Base-by-base conservation (phyloP, 2,113 vertebrate genomes). In the Ellobius talpinus region DNA sequence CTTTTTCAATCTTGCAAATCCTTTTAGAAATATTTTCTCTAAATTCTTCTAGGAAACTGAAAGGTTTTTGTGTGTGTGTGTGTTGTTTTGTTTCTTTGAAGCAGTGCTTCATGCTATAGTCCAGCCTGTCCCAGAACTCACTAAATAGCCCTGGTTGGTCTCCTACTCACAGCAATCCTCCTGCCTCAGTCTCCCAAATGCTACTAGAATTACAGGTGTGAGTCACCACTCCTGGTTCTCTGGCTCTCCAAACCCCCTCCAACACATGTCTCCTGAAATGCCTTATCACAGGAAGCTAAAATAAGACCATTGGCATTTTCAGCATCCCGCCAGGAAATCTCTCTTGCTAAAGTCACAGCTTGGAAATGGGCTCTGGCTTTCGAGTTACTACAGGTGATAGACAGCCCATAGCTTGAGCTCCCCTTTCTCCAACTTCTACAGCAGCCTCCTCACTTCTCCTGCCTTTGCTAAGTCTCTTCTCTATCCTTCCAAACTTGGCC, bases 281-380 rank as follows among this genome's bases (percentile, higher is more conserved):
- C 84, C 72, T 96, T 97, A 95, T 88, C 92, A 89, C 91, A 95
- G 87, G 76, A 45, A 91, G 90, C 92, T 96, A 97, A 97, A 97
- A 97, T 94, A 97, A 95, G 90, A 85, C 89, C 85, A 91, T 70
- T 91, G 95, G 76, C 93, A 96, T 93, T 96, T 97, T 92, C 95
- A 97, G 68, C 73, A 72, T 87, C 90, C 94, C 90, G 58, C 97
- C 96, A 95, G 89, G 87, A 97, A 97, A 96, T 94, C 95, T 91
- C 90, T 93, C 78, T 85, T 96, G 90, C 96, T 97, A 91, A 96
- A 97, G 95, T 97, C 96, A 96, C 95, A 96, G 95, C 61, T 97
- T 90, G 97, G 96, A 82, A 91, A 92, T 87, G 65, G 42, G 86
- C 94, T 97, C 97, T 97, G 90, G 78, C 92, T 96, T 96, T 81